Conservation (phyloP, 1,140 invertebrate genomes). For the Octopus sinensis region DNA sequence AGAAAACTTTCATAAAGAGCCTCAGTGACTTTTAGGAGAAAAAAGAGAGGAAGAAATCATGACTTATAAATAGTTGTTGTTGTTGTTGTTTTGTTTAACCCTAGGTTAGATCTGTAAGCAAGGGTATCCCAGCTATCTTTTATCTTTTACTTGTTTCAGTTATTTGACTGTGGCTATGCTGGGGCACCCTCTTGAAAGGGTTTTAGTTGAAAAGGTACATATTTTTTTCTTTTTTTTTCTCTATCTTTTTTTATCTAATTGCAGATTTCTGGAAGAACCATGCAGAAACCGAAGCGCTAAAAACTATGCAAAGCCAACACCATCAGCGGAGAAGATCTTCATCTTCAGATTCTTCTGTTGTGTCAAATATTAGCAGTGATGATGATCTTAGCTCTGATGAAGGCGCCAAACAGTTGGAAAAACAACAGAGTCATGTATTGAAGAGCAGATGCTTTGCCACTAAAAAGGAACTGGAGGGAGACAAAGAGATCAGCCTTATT, state of each 20-base stretch:
- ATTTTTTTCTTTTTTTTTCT: not conserved
- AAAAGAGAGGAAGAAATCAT: too few relatives aligned
- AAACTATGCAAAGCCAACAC: not conserved
- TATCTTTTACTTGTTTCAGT: too few relatives aligned
- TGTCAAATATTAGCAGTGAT: not conserved
- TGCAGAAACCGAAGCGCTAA: not conserved
- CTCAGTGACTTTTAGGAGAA: too few relatives aligned
- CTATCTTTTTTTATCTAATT: not conserved
- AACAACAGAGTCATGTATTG: not conserved
- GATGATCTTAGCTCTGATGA: not conserved
- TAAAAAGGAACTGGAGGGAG: not conserved
- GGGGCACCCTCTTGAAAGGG: too few relatives aligned
- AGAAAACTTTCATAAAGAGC: too few relatives aligned
- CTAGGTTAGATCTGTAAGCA: too few relatives aligned
- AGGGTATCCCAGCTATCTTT: too few relatives aligned
- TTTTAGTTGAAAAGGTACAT: too few relatives aligned
- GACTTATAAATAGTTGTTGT: too few relatives aligned
- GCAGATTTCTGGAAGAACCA: not conserved
- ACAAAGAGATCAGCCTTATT: not conserved
- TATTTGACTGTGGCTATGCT: too few relatives aligned
- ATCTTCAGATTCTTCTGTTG: not conserved
- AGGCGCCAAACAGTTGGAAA: not conserved
- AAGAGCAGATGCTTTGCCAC: not conserved
- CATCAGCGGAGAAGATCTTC: not conserved
- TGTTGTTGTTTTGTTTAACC: too few relatives aligned